Percentiles rank a stretch among this genome's conserved stretches.
These are phyloP conservation scores for Archocentrus centrarchus DNA, from an alignment of 2,113 vertebrate species.

Conservation along the genomic window DNA sequence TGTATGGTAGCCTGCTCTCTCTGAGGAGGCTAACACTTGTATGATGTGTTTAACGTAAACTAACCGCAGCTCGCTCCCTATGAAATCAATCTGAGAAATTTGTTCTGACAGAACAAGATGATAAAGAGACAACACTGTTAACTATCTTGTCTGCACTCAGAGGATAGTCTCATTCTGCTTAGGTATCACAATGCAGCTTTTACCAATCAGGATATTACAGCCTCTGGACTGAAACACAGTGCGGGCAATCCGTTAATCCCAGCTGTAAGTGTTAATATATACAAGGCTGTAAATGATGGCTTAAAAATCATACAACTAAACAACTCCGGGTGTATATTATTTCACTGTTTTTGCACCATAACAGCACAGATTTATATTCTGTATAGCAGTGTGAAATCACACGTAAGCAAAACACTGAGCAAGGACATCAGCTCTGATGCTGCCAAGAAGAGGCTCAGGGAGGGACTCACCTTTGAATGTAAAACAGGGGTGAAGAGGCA, in stretches of 20 bases:
- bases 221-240: constrained; percentile 1
- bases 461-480: constrained; percentile 55
- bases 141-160: neutral
- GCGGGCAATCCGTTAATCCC: constrained; percentile 16
- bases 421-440: constrained; percentile 29
- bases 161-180: neutral
- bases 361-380: neutral
- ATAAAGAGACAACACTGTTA: neutral
- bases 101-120: neutral
- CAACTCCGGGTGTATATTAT: neutral
- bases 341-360: neutral
- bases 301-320: constrained; percentile 4
- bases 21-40: neutral
- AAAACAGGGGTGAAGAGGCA: constrained; percentile 53
- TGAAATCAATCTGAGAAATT: neutral
- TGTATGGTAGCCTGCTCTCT: neutral
- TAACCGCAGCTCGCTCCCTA: neutral
- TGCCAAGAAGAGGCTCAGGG: constrained; percentile 27
- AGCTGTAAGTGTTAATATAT: neutral
- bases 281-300: neutral
- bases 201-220: neutral
- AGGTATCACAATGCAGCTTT: neutral
- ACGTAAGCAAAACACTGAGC: constrained; percentile 21
- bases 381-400: neutral
- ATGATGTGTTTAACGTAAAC: neutral